Conservation (phyloP, 64 coral and sea anemone genomes). For the Montipora sp. region DNA sequence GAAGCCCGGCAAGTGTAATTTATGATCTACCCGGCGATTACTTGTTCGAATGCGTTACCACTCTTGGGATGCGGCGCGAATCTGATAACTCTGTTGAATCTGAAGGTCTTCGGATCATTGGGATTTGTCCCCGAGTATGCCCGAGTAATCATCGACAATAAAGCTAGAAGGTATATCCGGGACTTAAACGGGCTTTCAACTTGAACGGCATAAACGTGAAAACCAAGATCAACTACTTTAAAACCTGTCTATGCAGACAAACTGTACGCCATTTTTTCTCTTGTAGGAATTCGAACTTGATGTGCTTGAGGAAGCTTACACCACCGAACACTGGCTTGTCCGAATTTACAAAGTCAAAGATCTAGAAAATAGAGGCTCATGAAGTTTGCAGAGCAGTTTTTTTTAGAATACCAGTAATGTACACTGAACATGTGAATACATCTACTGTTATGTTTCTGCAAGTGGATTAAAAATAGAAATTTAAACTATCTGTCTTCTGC, state of each 20-base stretch:
- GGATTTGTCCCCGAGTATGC: no score
- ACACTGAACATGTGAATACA: neutral
- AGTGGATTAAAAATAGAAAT: constrained; percentile 28
- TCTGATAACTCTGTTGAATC: no score
- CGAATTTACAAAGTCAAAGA: constrained; percentile 99
- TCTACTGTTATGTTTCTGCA: neutral
- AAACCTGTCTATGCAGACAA: neutral
- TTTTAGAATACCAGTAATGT: constrained; percentile 28
- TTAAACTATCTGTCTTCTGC: neutral
- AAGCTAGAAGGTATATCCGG: no score
- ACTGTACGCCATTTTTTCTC: neutral
- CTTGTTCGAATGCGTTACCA: no score
- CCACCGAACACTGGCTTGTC: constrained; percentile 99
- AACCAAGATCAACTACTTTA: no score
- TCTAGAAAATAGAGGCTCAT: constrained; percentile 96
- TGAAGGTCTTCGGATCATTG: no score
- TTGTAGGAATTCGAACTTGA: constrained; percentile 98
- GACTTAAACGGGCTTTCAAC: no score
- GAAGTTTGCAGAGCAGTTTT: constrained; percentile 14
- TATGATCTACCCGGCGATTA: no score
- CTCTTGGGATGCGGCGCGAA: no score
- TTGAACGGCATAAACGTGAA: no score
- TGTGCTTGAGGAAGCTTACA: constrained; percentile 98
- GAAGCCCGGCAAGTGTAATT: no score
- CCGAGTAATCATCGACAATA: no score